A percentile compares a stretch with the other conserved stretches of the same genome.
Conservation (phyloP, 2,113 vertebrate species). For the Eolophus roseicapilla region DNA sequence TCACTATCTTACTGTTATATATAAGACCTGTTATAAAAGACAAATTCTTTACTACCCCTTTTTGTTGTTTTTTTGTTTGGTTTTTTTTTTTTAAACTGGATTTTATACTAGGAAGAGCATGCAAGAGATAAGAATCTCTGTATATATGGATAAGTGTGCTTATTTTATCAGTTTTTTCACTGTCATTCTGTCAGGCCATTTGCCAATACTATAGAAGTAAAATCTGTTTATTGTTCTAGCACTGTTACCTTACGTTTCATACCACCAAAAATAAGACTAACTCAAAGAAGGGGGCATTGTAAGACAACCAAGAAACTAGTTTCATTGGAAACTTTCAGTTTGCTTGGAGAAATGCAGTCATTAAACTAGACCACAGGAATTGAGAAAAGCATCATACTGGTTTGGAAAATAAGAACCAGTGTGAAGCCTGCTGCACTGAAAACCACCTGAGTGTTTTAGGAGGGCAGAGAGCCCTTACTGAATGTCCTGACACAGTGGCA, state of each 20-base stretch:
- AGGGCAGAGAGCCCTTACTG: background rate
- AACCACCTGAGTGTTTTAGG: background rate
- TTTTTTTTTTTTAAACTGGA: background rate
- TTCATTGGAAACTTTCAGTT: background rate
- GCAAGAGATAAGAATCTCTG: background rate
- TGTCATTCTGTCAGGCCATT: background rate
- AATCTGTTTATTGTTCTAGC: background rate
- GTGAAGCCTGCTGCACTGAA: background rate
- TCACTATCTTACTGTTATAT: background rate
- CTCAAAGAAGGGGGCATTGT: background rate
- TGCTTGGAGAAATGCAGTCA: background rate
- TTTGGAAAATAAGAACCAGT: background rate
- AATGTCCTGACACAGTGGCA: background rate
- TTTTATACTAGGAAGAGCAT: background rate
- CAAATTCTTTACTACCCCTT: background rate
- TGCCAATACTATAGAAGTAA: background rate
- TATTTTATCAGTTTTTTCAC: background rate
- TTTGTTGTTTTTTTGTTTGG: background rate
- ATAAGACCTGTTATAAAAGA: background rate
- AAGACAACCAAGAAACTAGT: background rate
- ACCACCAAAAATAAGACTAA: background rate
- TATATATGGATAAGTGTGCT: background rate
- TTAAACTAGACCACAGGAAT: background rate
- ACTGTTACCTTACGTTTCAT: background rate
- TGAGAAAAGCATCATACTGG: background rate